Conservation (phyloP, 1,140 invertebrate genomes). For the Apis florea region DNA sequence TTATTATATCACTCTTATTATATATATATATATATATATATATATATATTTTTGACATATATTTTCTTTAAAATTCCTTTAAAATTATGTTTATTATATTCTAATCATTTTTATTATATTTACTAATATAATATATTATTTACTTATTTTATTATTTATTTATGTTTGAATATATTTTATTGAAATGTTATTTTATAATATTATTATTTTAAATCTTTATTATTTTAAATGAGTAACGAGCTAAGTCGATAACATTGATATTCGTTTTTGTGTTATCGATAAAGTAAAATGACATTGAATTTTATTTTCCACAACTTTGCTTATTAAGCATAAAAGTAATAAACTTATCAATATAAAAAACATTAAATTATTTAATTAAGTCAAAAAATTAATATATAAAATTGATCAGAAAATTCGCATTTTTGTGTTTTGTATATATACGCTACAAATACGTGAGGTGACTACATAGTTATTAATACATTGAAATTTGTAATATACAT, state of each 20-base stretch:
- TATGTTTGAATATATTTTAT: neutral
- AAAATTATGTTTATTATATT: too few species aligned
- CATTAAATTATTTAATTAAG: slow-evolving; percentile 15
- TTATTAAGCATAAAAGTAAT: neutral
- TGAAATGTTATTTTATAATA: neutral
- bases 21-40: too few species aligned
- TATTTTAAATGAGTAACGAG: neutral
- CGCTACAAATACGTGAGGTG: slow-evolving; percentile 11
- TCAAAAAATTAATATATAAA: neutral
- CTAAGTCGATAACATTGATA: slow-evolving; percentile 10
- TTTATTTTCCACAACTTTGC: neutral
- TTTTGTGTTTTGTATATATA: slow-evolving; percentile 22
- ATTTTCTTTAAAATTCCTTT: too few species aligned
- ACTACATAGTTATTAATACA: slow-evolving; percentile 47
- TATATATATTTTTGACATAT: too few species aligned
- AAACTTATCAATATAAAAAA: slow-evolving; percentile 8
- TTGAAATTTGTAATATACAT: slow-evolving; percentile 23
- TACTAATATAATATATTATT: neutral
- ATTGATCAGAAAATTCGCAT: neutral
- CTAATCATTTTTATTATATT: neutral
- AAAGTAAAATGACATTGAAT: slow-evolving; percentile 3
- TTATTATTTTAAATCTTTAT: neutral
- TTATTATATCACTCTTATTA: too few species aligned
- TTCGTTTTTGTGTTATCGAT: slow-evolving; percentile 3
- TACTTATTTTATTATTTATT: neutral